These are phyloP conservation scores for Gonatopus flavifemur DNA, from an alignment of 1,140 invertebrate species.

Conservation along the genomic window DNA sequence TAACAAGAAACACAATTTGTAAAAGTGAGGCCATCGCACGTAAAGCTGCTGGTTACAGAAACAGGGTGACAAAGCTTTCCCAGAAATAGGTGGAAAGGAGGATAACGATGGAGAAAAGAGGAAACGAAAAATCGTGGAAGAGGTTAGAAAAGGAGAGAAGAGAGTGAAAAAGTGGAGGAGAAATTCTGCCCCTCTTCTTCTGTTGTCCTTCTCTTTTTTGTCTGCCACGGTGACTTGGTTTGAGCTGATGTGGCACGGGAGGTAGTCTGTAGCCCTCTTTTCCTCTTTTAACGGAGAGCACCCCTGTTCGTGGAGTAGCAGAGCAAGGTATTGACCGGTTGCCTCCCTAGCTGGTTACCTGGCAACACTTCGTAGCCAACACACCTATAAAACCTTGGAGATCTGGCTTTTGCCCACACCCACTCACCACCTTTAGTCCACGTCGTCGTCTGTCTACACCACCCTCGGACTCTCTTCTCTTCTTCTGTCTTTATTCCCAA, in stretches of 20 bases:
- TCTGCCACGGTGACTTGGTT: conserved; percentile 11
- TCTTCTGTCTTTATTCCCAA: conserved; percentile 15
- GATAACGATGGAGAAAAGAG: too few relatives aligned
- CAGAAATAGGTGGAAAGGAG: too few relatives aligned
- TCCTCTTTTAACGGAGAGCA: too few relatives aligned
- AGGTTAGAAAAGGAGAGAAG: neutral
- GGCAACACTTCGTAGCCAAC: conserved; percentile 51
- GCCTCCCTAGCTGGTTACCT: conserved; percentile 44
- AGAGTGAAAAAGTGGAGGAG: neutral
- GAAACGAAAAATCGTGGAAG: too few relatives aligned
- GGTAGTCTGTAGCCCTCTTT: too few relatives aligned
- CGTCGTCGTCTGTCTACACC: neutral
- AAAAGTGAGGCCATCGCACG: too few relatives aligned
- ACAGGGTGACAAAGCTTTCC: too few relatives aligned
- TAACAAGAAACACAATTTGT: too few relatives aligned
- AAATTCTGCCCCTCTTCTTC: conserved; percentile 16
- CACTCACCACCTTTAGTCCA: conserved; percentile 24
- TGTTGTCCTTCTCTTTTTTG: too few relatives aligned
- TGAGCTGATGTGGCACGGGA: conserved; percentile 27
- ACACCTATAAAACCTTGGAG: conserved; percentile 54
- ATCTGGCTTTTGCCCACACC: conserved; percentile 43
- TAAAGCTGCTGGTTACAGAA: too few relatives aligned
- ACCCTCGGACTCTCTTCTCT: neutral
- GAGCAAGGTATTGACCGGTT: conserved; percentile 53
- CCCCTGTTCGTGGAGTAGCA: conserved; percentile 40